Evolutionary conservation across 2,797 vertebrate genomes (phyloP).

Genomic region (Phrynocephalus vlangalii): DNA sequence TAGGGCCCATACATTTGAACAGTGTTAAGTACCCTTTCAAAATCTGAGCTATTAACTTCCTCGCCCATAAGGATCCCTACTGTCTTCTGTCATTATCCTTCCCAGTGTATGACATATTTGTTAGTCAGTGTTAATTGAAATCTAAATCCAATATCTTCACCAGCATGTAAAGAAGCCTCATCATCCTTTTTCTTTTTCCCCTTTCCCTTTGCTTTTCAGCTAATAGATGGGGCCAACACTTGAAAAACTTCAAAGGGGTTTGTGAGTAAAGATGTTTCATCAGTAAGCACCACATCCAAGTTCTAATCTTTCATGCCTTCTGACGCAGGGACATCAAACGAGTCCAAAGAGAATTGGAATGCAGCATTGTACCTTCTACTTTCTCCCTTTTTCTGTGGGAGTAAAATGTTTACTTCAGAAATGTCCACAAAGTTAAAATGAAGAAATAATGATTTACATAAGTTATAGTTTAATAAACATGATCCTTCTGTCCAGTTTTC

Average conservation of each 20-base stretch:
- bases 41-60: slow-evolving; percentile 41
- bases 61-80: slow-evolving; percentile 32
- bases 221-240: slow-evolving; percentile 69
- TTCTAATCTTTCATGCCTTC: slow-evolving; percentile 77
- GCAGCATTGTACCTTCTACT: slow-evolving; percentile 8
- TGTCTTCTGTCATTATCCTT: slow-evolving; percentile 49
- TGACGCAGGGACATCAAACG: slow-evolving; percentile 77
- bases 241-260: slow-evolving; percentile 76
- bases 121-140: slow-evolving; percentile 69
- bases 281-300: slow-evolving; percentile 67
- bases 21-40: slow-evolving; percentile 34
- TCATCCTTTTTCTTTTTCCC: not conserved
- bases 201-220: slow-evolving; percentile 47
- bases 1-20: slow-evolving; percentile 20
- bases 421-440: slow-evolving; percentile 54
- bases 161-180: slow-evolving; percentile 59
- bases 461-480: slow-evolving; percentile 67
- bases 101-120: slow-evolving; percentile 38
- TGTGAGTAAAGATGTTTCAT: slow-evolving; percentile 79
- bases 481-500: slow-evolving; percentile 55
- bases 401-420: slow-evolving; percentile 67
- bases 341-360: slow-evolving; percentile 66
- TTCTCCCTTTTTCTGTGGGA: slow-evolving; percentile 37
- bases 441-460: slow-evolving; percentile 72
- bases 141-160: slow-evolving; percentile 66